A percentile compares a stretch with the other conserved stretches of the same genome.
These are phyloP conservation scores for Baccha elongata DNA, from an alignment of 2,888 invertebrate species.

Conservation along the genomic window DNA sequence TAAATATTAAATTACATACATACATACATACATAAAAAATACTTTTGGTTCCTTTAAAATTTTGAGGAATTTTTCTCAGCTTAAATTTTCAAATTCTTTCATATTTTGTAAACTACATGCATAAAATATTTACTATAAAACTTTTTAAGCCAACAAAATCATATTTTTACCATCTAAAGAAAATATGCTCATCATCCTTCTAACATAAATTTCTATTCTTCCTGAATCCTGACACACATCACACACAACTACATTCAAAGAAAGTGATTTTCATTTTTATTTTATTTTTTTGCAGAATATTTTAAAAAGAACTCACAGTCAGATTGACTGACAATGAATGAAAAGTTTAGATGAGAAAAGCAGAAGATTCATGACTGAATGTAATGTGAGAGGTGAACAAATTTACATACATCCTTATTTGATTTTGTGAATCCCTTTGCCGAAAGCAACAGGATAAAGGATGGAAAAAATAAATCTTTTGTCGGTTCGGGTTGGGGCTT, in stretches of 20 bases:
- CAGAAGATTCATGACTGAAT: neutral
- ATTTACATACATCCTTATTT: conserved; percentile 30
- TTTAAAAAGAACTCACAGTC: neutral
- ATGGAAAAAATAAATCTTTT: conserved; percentile 16
- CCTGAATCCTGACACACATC: neutral
- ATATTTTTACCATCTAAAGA: too few relatives aligned
- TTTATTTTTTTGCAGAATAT: neutral
- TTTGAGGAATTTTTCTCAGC: too few relatives aligned
- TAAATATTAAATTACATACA: too few relatives aligned
- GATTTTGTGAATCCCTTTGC: conserved; percentile 22
- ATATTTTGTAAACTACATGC: too few relatives aligned
- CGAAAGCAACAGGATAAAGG: conserved; percentile 33
- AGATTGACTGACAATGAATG: conserved; percentile 21
- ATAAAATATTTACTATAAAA: too few relatives aligned
- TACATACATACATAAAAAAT: too few relatives aligned
- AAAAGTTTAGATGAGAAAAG: conserved; percentile 9
- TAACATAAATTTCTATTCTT: too few relatives aligned
- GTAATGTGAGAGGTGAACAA: neutral
- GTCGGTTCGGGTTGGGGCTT: neutral
- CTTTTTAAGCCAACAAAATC: too few relatives aligned
- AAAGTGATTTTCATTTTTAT: neutral
- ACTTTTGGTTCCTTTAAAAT: too few relatives aligned
- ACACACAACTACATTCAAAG: neutral
- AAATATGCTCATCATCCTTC: too few relatives aligned
- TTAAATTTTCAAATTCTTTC: too few relatives aligned